Base-by-base conservation (phyloP, 53 echinoderm and acorn worm species). In the Henricia sp. region DNA sequence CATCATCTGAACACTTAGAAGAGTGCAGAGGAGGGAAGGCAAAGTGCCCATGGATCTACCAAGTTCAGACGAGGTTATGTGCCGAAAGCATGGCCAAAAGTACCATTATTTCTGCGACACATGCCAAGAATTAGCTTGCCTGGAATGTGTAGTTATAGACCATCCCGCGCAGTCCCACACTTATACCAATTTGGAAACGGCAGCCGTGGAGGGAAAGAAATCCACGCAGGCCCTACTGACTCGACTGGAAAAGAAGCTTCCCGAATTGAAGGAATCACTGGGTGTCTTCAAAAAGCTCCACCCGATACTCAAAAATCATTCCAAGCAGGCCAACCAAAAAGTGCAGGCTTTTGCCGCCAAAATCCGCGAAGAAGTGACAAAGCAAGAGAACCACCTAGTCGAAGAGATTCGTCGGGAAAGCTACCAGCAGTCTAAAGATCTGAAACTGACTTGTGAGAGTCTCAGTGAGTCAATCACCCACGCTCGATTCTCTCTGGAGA, bases 1-100 rank as follows among this genome's bases (percentile, higher is more conserved):
- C 43, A 32, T 40, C 35, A 16, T 52, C 27, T 17, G 84, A 26
- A 35, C 84, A 84, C 57, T 42, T 84, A 48, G 84, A 84, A 5
- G 84, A 84, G 59, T 56, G 58, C 29, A 41, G 59, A 32, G 58
- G 23, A 23, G 67, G 67, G 37, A n/a, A n/a, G n/a, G n/a, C n/a
- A 67, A 37, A 67, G 17, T 30, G 19, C n/a, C 38, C 8, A 14
- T 4, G 39, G 67, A 4, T 37, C 19, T 3, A 4, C 37, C 20
- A 24, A 39, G 0, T n/a, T 28, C 17, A 43, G 27, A 16, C 40
- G 17, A 6, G 3, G 0, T 19, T 17, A 3, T 54, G 59, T 76
- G 76, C 40, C 40, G 39, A 6, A 34, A 58, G 2, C 76, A 76
- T 33, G 25, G 43, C 16, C 57, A 58, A 16, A 57, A 54, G 24